Base-by-base conservation (phyloP, 2,888 invertebrate species). In the Shargacucullia verbasci region DNA sequence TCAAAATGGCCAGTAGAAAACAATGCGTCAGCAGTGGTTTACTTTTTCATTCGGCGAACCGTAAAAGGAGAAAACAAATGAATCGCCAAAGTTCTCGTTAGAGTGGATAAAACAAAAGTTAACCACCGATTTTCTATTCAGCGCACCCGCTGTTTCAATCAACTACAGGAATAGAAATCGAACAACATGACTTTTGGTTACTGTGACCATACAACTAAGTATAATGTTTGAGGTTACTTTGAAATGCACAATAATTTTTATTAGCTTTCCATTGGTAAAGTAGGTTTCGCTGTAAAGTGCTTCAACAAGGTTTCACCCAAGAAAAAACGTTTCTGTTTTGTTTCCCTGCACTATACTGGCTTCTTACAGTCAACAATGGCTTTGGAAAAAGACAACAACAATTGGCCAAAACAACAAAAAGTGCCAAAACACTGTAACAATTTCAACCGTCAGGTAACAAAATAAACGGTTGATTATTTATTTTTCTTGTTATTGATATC, bases 81-180 rank as follows among this genome's bases (percentile, higher is more conserved):
- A 82, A 82, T 79, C 70, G 80, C 74, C 78, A 76, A 80, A 81
- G 82, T 82, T 79, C 83, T 81, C 70, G 68, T 76, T 81, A 78
- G 76, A 79, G 63, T 80, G 83, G 83, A 66, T 77, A 69, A 74
- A 73, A 70, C 74, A 71, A 77, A 81, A 82, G 81, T 80, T 82
- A 80, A 82, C 82, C 81, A 74, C 77, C 80, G 81, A 84, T 87
- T 87, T 87, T 79, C 85, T 82, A 85, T 86, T 86, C 86, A 84
- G 79, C 66, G 68, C 77, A 79, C 77, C 78, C 82, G 82, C 82
- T 85, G 82, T 88, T 89, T 88, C 87, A 89, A 87, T 87, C 85
- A 87, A 82, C 81, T 77, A 80, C 71, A 70, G 71, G 81, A 83
- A 81, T 73, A 70, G 65, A 78, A 83, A 80, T 73, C 69, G 75